Conservation (phyloP, 2,797 vertebrate genomes). For the Oryzias dopingdopingensis region DNA sequence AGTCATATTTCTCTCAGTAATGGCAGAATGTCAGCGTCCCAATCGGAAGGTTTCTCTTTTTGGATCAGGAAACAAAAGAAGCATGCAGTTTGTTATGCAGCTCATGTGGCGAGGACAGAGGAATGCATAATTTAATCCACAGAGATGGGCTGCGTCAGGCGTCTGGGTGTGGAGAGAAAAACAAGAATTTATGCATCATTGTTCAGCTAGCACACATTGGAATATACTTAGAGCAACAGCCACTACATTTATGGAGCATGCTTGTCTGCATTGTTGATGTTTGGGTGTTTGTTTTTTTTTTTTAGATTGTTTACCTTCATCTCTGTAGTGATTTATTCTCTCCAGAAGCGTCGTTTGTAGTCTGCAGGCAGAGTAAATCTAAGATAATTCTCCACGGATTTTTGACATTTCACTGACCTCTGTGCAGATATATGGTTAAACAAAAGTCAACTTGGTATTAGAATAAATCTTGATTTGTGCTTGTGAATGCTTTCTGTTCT, state of each 20-base stretch:
- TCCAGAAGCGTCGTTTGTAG: slow-evolving; percentile 6
- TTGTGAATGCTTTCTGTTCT: slow-evolving; percentile 18
- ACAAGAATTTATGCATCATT: slow-evolving; percentile 26
- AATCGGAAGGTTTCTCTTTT: slow-evolving; percentile 19
- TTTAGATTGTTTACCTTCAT: slow-evolving; percentile 44
- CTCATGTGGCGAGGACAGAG: slow-evolving; percentile 50
- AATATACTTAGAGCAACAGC: too few relatives aligned
- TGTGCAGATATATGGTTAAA: too few relatives aligned
- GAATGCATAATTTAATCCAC: slow-evolving; percentile 72
- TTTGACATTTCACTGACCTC: too few relatives aligned
- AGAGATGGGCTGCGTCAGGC: slow-evolving; percentile 62
- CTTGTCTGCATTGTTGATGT: too few relatives aligned
- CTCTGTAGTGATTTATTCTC: slow-evolving; percentile 2
- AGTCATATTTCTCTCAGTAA: neutral
- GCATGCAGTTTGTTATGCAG: slow-evolving; percentile 61
- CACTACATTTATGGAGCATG: too few relatives aligned
- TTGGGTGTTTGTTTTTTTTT: neutral
- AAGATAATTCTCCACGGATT: neutral
- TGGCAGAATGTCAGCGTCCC: slow-evolving; percentile 16
- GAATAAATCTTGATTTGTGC: neutral
- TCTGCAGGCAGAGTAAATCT: neutral
- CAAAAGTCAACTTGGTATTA: too few relatives aligned
- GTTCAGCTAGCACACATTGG: neutral
- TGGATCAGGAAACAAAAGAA: slow-evolving; percentile 47
- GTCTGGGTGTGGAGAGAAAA: slow-evolving; percentile 44